Base-by-base conservation (phyloP, 2,888 invertebrate genomes). In the Papilio demoleus region DNA sequence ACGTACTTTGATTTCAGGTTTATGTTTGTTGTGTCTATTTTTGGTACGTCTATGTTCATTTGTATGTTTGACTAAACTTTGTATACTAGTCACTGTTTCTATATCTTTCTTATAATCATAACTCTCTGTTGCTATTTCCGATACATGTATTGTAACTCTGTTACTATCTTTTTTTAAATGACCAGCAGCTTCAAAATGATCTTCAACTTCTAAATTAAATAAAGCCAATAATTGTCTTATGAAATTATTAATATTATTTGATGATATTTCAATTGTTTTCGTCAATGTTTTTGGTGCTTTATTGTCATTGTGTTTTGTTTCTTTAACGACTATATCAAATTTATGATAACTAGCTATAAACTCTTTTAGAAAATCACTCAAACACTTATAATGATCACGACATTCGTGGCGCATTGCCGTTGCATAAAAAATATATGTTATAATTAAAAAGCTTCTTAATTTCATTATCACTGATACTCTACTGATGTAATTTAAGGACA, bases 331-430 rank as follows among this genome's bases (percentile, higher is more conserved):
- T 14, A 69, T 24, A 19, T 63, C 61, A 19, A 68, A 59, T 24
- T 72, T 74, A 27, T 76, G 75, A 56, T 76, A 72, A 19, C 70
- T 66, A 5, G 38, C 69, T 8, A 86, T 79, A 68, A 85, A 83
- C 11, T 77, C 76, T 38, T 76, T 71, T 0, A 85, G 70, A 65
- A 82, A 79, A 31, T 79, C 74, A 53, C 77, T 73, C 8, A 84
- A 74, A 78, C 89, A 88, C 59, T 80, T 73, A 0, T 81, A 72
- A 70, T 82, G 79, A 58, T 78, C 77, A 62, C 78, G 81, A 80
- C 88, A 89, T 50, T 86, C 85, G 82, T 88, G 76, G 19, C 73
- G 76, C 2, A 77, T 77, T 36, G 62, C 66, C 64, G 65, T 53
- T 27, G 79, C 76, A 70, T 76, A 67, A 17, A 77, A 67, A 56